A percentile compares a stretch with the other conserved stretches of the same genome.
These are phyloP conservation scores for Myotis pilosus DNA, from an alignment of 2,797 vertebrate species.

Conservation along the genomic window DNA sequence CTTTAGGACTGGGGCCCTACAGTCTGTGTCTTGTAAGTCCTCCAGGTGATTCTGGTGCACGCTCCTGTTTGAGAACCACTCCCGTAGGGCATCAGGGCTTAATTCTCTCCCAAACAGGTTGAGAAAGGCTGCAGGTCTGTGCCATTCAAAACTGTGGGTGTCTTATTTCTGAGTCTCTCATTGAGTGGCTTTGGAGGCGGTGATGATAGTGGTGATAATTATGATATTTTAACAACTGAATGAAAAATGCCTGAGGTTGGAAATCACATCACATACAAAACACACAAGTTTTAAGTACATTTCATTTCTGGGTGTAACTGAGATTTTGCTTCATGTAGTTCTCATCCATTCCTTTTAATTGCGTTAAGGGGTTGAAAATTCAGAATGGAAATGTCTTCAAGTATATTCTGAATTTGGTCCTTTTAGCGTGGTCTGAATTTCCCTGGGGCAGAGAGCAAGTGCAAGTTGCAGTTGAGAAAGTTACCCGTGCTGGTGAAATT, in stretches of 20 bases:
- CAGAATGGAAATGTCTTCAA: background rate
- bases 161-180: slow-evolving; percentile 29
- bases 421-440: slow-evolving; percentile 17
- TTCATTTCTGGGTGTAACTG: background rate
- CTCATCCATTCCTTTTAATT: background rate
- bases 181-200: slow-evolving; percentile 31
- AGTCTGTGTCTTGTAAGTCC: background rate
- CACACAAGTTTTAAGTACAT: background rate
- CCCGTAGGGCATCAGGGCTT: background rate
- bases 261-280: slow-evolving; percentile 7
- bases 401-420: background rate
- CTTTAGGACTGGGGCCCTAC: background rate
- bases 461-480: background rate
- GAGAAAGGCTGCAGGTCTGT: slow-evolving; percentile 52
- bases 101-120: background rate
- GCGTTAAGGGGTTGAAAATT: background rate
- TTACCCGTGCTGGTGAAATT: background rate
- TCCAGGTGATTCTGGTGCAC: background rate
- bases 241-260: slow-evolving; percentile 30
- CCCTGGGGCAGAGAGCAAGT: background rate
- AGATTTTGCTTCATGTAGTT: background rate
- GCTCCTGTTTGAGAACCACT: slow-evolving; percentile 18
- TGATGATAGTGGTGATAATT: background rate
- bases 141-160: background rate
- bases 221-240: slow-evolving; percentile 32